Percentiles rank a stretch among this genome's conserved stretches.
Conservation (phyloP, 2,797 vertebrate genomes). For the Thripadectes ignobilis region DNA sequence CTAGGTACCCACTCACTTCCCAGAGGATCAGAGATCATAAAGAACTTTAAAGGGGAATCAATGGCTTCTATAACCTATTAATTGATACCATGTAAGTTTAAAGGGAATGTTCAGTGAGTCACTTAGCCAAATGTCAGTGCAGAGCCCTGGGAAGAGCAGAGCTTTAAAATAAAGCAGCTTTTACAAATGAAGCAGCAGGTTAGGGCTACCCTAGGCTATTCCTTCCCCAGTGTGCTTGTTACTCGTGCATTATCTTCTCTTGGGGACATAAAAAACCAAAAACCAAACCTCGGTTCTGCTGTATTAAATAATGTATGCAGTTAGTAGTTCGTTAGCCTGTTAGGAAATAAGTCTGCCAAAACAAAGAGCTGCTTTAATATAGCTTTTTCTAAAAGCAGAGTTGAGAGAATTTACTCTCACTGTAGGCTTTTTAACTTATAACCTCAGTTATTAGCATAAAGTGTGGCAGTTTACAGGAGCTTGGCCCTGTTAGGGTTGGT, state of each 20-base stretch:
- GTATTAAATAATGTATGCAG: neutral
- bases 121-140: neutral
- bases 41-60: conserved; percentile 20
- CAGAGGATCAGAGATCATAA: neutral
- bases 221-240: neutral
- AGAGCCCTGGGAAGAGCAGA: neutral
- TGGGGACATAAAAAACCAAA: too few species aligned
- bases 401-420: neutral
- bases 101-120: neutral
- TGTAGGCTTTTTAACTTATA: neutral
- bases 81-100: neutral
- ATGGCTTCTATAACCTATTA: neutral
- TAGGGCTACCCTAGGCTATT: neutral
- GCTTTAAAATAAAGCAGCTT: neutral
- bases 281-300: neutral
- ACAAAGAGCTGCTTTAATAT: neutral
- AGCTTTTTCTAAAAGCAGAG: neutral
- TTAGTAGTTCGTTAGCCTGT: neutral
- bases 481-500: neutral
- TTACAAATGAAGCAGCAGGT: neutral
- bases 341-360: neutral
- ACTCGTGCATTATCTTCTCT: neutral
- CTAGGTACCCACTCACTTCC: neutral
- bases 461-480: neutral
- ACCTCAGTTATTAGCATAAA: neutral